Evolutionary conservation across 1,140 invertebrate species (phyloP), one percentile per base, ranked within the genome.

Genomic region (Zaprionus africanus): DNA sequence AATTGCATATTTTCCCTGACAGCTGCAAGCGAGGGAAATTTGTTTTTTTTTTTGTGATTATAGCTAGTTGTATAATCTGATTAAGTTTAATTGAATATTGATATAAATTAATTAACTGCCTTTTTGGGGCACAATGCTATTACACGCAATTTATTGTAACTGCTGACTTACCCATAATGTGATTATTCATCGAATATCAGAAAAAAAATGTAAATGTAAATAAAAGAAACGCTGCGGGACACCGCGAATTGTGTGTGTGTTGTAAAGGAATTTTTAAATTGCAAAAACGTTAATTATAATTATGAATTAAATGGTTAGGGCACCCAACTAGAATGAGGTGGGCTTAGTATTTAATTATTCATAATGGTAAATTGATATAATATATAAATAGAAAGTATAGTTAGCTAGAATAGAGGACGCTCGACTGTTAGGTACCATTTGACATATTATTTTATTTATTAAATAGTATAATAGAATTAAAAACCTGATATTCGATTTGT

Each of bases 241-340:
- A 22, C 57, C 46, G n/a, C 28, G 61, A 46, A 56, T 34, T 49
- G 51, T 69, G 36, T 60, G 56, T 31, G 57, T 75, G 58, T 63
- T 53, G 4, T 15, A 9, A 41, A 53, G n/a, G n/a, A 68, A 26
- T 49, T 61, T 68, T 54, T 12, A 36, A 60, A 31, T 46, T 36
- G 7, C n/a, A 22, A 28, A 67, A 67, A 34, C 43, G 66, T 66
- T 36, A 66, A 59, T 66, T 72, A 53, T 59, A 66, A 43, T 60
- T 58, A 65, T 31, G 19, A 28, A 41, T 22, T 24, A 46, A 17
- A 41, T n/a, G n/a, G 38, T 41, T n/a, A 41, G n/a, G 41, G 6
- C 7, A 7, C 6, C 41, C 17, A 46, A n/a, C 41, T 6, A 17
- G 41, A 6, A 9, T 17, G n/a, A 17, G n/a, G n/a, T 3, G 41